Conservation (phyloP, 2,797 vertebrate genomes). For the Enteromius argenteus region DNA sequence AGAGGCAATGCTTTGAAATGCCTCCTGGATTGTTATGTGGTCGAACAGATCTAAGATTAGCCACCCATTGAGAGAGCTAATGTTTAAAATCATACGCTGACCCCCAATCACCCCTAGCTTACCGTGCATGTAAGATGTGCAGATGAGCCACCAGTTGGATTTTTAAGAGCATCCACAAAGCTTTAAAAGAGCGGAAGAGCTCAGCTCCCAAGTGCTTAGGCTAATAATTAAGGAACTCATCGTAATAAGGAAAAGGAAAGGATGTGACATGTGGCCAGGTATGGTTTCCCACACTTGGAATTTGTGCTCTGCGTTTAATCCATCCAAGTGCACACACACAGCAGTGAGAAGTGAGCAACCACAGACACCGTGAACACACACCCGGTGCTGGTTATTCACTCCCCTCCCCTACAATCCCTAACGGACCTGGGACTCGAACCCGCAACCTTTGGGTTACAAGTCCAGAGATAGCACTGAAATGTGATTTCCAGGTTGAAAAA, state of each 20-base stretch:
- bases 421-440: too few species aligned
- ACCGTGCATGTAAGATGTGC: constrained; percentile 1
- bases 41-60: constrained; percentile 20
- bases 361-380: too few species aligned
- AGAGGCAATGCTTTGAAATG: constrained; percentile 13
- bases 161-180: constrained; percentile 16
- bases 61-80: not conserved
- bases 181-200: constrained; percentile 3
- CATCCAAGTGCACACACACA: too few species aligned
- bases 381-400: too few species aligned
- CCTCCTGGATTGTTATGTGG: not conserved
- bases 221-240: constrained; percentile 21
- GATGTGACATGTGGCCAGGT: too few species aligned
- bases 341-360: too few species aligned
- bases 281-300: too few species aligned
- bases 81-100: constrained; percentile 20
- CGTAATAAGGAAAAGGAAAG: not conserved
- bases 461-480: not conserved
- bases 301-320: too few species aligned
- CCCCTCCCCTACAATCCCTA: too few species aligned
- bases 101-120: constrained; percentile 9
- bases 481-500: not conserved
- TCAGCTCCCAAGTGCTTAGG: constrained; percentile 16
- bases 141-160: not conserved
- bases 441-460: too few species aligned